Percentiles rank a stretch among this genome's conserved stretches.
phyloP scores from a whole-genome alignment of 2,797 vertebrate genomes.

The Rhyacichthys aspro region DNA sequence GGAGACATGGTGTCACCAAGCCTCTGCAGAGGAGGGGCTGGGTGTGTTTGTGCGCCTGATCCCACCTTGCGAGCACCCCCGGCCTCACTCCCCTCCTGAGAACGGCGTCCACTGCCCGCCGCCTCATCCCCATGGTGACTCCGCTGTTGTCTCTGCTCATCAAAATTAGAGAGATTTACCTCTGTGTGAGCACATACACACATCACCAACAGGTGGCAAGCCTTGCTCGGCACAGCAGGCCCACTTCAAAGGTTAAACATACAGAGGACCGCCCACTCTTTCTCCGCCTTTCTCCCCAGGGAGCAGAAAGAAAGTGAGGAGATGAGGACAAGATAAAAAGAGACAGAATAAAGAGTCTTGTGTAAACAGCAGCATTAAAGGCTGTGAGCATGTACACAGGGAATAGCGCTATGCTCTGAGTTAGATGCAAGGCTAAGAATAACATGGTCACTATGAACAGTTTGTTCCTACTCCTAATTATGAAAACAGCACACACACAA shows the following conservation, averaged over 20 bases:
- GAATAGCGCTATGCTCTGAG: conserved; percentile 5
- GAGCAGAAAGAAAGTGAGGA: conserved; percentile 53
- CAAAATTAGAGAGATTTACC: conserved; percentile 83
- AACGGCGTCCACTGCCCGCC: conserved; percentile 56
- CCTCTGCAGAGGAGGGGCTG: conserved; percentile 66
- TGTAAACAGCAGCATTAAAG: conserved; percentile 29
- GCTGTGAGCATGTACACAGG: conserved; percentile 8
- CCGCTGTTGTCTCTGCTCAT: conserved; percentile 79
- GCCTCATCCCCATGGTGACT: conserved; percentile 75
- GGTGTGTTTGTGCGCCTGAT: conserved; percentile 61
- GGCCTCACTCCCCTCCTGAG: conserved; percentile 59
- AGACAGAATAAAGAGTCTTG: conserved; percentile 13
- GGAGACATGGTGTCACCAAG: conserved; percentile 80
- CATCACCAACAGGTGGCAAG: conserved; percentile 81
- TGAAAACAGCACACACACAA: conserved; percentile 29
- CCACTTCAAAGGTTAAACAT: conserved; percentile 78
- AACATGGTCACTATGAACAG: conserved; percentile 27
- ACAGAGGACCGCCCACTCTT: conserved; percentile 64
- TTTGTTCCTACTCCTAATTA: conserved; percentile 16
- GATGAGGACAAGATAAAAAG: conserved; percentile 59
- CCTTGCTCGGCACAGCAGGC: conserved; percentile 77
- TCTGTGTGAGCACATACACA: conserved; percentile 58
- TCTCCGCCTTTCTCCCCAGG: conserved; percentile 53
- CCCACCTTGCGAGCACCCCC: conserved; percentile 61
- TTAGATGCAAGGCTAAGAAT: conserved; percentile 7